A percentile compares a stretch with the other conserved stretches of the same genome.
phyloP scores from a whole-genome alignment of 2,797 vertebrate genomes.

The Chaenodraco wilsoni region DNA sequence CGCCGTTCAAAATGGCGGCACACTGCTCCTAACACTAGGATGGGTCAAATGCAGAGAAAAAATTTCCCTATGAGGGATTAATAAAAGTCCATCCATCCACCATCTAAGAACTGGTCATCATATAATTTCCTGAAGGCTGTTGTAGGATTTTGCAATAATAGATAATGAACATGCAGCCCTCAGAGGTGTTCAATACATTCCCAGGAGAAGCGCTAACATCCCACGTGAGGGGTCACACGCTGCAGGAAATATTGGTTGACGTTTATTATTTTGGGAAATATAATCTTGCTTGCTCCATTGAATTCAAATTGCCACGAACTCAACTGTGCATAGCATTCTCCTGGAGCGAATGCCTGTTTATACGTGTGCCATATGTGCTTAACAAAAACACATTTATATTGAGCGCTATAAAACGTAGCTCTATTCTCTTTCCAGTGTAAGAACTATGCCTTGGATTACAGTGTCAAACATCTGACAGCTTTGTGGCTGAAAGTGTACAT shows the following conservation, averaged over 20 bases:
- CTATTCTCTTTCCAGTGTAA: slow-evolving; percentile 31
- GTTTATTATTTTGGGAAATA: slow-evolving; percentile 75
- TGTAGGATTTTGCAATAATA: slow-evolving; percentile 45
- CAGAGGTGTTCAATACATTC: slow-evolving; percentile 51
- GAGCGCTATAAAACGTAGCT: slow-evolving; percentile 21
- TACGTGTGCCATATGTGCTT: slow-evolving; percentile 53
- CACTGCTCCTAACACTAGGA: no score
- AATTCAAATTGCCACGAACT: slow-evolving; percentile 75
- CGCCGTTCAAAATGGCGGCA: no score
- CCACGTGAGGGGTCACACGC: slow-evolving; percentile 37
- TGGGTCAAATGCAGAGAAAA: no score
- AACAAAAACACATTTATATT: slow-evolving; percentile 54
- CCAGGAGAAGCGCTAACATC: slow-evolving; percentile 55
- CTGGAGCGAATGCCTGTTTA: slow-evolving; percentile 67
- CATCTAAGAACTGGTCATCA: slow-evolving; percentile 6
- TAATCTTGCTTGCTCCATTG: slow-evolving; percentile 67
- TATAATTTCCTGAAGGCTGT: slow-evolving; percentile 31
- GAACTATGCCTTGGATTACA: slow-evolving; percentile 43
- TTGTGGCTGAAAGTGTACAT: slow-evolving; percentile 53
- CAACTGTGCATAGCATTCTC: slow-evolving; percentile 61
- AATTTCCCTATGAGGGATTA: no score
- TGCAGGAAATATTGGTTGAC: slow-evolving; percentile 44
- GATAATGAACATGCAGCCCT: slow-evolving; percentile 43
- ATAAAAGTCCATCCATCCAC: no score
- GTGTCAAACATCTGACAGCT: slow-evolving; percentile 54